phyloP scores from a whole-genome alignment of 2,113 vertebrate species.

The Phaethon lepturus region DNA sequence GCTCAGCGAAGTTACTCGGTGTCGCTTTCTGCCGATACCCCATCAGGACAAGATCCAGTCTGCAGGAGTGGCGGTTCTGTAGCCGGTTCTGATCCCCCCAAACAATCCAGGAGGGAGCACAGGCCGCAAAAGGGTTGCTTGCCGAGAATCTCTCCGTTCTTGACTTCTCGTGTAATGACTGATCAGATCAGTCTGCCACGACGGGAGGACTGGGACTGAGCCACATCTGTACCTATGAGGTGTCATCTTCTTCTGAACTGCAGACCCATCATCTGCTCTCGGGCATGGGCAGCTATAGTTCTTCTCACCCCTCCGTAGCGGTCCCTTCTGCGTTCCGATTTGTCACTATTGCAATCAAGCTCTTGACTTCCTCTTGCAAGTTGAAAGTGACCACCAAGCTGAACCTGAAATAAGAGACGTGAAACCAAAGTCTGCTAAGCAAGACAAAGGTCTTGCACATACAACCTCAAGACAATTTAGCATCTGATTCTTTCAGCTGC shows the following conservation, averaged over 20 bases:
- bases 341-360: background rate
- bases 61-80: rapidly evolving
- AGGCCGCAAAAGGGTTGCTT: background rate
- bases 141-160: background rate
- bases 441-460: rapidly evolving
- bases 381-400: background rate
- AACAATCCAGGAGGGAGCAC: background rate
- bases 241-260: rapidly evolving
- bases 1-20: rapidly evolving
- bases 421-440: background rate
- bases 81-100: background rate
- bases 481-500: background rate
- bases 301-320: background rate
- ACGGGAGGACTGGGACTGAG: background rate
- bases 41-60: rapidly evolving
- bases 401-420: background rate
- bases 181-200: rapidly evolving
- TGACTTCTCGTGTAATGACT: rapidly evolving
- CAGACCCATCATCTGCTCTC: rapidly evolving
- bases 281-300: rapidly evolving
- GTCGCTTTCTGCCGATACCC: background rate
- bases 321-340: background rate
- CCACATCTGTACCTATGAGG: rapidly evolving
- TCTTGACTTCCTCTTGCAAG: background rate
- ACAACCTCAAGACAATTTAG: background rate